These are phyloP conservation scores for Zelleria hepariella DNA, from an alignment of 2,888 invertebrate species.

Conservation along the genomic window DNA sequence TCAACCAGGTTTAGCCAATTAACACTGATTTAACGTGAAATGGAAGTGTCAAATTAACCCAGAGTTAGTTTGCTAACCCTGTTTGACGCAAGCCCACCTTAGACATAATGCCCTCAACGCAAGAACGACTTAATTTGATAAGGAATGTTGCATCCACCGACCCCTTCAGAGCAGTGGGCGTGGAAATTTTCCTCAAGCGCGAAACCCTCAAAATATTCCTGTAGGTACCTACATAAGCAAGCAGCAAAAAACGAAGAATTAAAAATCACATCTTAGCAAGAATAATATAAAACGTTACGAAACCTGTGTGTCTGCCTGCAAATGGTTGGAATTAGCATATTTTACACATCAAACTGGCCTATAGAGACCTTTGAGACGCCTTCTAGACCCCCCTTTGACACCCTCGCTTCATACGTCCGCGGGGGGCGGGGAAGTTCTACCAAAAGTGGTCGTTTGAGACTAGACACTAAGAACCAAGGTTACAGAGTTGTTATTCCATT, in stretches of 20 bases:
- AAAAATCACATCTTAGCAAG: not conserved
- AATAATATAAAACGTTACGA: not conserved
- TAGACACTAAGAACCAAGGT: not conserved
- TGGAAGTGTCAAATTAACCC: too few species aligned
- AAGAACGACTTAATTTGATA: too few species aligned
- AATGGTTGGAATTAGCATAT: constrained; percentile 37
- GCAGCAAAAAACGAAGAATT: not conserved
- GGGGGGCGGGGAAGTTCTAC: not conserved
- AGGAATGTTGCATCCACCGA: too few species aligned
- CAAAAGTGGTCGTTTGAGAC: not conserved
- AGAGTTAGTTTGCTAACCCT: too few species aligned
- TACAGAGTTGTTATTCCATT: not conserved
- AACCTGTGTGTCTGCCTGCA: constrained; percentile 18
- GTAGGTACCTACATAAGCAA: not conserved
- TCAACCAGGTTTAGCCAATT: too few species aligned
- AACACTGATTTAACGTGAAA: too few species aligned
- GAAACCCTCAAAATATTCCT: not conserved
- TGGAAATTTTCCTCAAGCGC: not conserved
- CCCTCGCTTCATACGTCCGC: not conserved
- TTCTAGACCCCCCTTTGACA: not conserved
- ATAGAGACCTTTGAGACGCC: constrained; percentile 19
- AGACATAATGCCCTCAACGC: too few species aligned
- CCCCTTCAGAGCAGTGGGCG: too few species aligned
- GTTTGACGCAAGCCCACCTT: too few species aligned
- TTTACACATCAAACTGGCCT: constrained; percentile 26